These are phyloP conservation scores for Papilio gigon DNA, from an alignment of 2,888 invertebrate genomes.

Conservation along the genomic window DNA sequence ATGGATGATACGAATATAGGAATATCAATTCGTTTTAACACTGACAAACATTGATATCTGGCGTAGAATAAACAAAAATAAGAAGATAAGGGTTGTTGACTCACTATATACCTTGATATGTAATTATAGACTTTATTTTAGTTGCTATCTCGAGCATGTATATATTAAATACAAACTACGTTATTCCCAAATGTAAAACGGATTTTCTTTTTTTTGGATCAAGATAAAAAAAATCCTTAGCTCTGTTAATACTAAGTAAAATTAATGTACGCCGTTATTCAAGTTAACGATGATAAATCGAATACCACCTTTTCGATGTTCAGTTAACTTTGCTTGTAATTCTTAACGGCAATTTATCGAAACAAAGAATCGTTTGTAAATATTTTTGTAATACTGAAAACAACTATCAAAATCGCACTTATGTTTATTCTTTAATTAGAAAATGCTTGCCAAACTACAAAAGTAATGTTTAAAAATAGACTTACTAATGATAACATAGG, in stretches of 20 bases:
- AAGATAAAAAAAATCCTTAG: not conserved
- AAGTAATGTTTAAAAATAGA: no score
- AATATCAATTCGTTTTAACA: not conserved
- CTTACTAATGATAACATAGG: no score
- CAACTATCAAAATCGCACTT: no score
- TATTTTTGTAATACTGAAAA: not conserved
- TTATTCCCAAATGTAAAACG: no score
- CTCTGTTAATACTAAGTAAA: conserved; percentile 15
- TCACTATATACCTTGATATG: not conserved
- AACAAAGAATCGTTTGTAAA: not conserved
- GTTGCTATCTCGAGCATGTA: no score
- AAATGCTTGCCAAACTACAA: no score
- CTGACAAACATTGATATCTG: not conserved
- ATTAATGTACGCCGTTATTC: conserved; percentile 13
- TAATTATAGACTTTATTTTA: no score
- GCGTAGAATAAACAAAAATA: not conserved
- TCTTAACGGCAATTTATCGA: conserved; percentile 15
- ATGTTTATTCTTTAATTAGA: no score
- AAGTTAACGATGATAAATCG: conserved; percentile 17
- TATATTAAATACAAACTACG: no score
- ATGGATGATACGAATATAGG: not conserved
- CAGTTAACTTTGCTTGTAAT: conserved; percentile 9
- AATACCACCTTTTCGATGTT: conserved; percentile 16
- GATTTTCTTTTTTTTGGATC: not conserved
- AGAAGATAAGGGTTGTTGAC: not conserved